These are phyloP conservation scores for Abrostola tripartita DNA, from an alignment of 2,888 invertebrate species.

Conservation along the genomic window DNA sequence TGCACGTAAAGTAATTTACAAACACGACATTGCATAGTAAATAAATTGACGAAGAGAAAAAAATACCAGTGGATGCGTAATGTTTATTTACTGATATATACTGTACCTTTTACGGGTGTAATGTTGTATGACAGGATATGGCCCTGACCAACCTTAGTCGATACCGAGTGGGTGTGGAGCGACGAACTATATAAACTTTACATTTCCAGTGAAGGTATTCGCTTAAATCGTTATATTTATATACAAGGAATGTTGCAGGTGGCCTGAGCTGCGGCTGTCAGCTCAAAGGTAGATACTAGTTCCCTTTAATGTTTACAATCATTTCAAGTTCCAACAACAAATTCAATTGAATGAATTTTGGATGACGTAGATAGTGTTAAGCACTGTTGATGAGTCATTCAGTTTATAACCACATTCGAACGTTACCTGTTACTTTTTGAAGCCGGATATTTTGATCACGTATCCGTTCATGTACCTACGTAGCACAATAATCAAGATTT, in stretches of 20 bases:
- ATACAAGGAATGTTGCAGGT: constrained; percentile 52
- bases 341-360: constrained; percentile 11
- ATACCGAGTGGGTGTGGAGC: constrained; percentile 60
- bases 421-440: constrained; percentile 25
- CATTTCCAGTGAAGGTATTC: constrained; percentile 46
- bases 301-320: constrained; percentile 4
- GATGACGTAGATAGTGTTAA: constrained; percentile 34
- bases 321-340: background rate
- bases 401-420: constrained; percentile 5
- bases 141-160: constrained; percentile 65
- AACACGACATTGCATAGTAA: constrained; percentile 3
- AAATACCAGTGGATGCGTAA: constrained; percentile 35
- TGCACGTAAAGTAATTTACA: constrained; percentile 5
- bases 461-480: constrained; percentile 8
- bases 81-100: constrained; percentile 50
- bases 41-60: constrained; percentile 17
- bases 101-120: constrained; percentile 47
- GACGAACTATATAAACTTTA: constrained; percentile 47
- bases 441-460: constrained; percentile 45
- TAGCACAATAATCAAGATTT: constrained; percentile 4
- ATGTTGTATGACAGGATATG: constrained; percentile 55
- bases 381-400: constrained; percentile 30
- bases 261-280: constrained; percentile 18
- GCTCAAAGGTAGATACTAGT: constrained; percentile 6
- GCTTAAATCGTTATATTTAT: constrained; percentile 27